Percentiles rank a stretch among this genome's conserved stretches.
Evolutionary conservation across 37 sponge, comb jelly and placozoan species (phyloP).

Genomic region (Mnemiopsis leidyi): DNA sequence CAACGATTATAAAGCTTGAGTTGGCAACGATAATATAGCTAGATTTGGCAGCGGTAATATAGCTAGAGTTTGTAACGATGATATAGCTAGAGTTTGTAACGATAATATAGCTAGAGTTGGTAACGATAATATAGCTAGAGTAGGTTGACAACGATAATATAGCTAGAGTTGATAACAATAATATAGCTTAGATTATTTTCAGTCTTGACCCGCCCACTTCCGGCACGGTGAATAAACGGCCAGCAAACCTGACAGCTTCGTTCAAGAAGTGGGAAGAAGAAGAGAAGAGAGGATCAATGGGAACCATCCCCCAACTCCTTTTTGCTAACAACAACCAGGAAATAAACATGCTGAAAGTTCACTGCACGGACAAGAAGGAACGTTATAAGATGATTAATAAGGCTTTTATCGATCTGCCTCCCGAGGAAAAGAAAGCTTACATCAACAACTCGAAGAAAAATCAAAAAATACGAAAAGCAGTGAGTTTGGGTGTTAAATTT

Average conservation of each 20-base stretch:
- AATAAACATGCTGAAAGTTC: not conserved
- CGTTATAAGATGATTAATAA: constrained; percentile 36
- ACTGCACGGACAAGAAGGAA: constrained; percentile 36
- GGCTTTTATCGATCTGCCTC: not conserved
- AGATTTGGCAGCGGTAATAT: too few species aligned
- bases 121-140: too few species aligned
- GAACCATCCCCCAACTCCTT: constrained; percentile 56
- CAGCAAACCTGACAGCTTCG: not conserved
- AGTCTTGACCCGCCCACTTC: constrained; percentile 16
- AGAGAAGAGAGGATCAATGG: constrained; percentile 13
- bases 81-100: too few species aligned
- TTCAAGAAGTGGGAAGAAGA: constrained; percentile 64
- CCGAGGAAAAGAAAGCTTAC: constrained; percentile 32
- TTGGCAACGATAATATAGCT: not conserved
- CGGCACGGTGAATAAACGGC: not conserved
- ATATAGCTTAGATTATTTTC: not conserved
- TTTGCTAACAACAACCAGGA: constrained; percentile 42
- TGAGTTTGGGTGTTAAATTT: too few species aligned
- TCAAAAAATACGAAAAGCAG: not conserved
- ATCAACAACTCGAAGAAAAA: constrained; percentile 7
- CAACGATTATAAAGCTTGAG: too few species aligned
- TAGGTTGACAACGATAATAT: not conserved
- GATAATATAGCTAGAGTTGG: too few species aligned
- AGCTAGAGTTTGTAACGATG: too few species aligned
- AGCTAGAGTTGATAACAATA: not conserved